These are phyloP conservation scores for Rhinoraja longicauda DNA, from an alignment of 2,797 vertebrate genomes.

Conservation along the genomic window DNA sequence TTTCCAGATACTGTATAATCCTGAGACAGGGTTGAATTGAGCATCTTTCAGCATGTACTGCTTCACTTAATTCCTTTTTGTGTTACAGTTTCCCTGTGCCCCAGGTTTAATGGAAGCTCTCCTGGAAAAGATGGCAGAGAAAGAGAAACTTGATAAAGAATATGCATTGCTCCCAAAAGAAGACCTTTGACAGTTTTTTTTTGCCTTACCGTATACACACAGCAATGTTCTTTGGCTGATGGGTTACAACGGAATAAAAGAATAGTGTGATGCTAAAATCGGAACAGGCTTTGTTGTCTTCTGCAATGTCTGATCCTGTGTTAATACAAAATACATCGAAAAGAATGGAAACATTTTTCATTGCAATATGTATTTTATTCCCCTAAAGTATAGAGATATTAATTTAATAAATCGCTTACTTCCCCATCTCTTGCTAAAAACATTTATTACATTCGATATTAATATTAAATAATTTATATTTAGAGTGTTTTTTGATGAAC, in stretches of 20 bases:
- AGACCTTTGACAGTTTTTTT: conserved; percentile 49
- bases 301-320: conserved; percentile 7
- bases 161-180: conserved; percentile 68
- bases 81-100: conserved; percentile 80
- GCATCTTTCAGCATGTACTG: not conserved
- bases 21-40: conserved; percentile 12
- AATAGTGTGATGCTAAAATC: not conserved
- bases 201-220: not conserved
- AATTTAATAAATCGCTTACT: not conserved
- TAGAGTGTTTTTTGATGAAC: conserved; percentile 8
- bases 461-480: not conserved
- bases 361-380: not conserved
- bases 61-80: conserved; percentile 45
- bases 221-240: conserved; percentile 41
- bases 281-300: not conserved
- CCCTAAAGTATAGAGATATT: not conserved
- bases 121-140: conserved; percentile 84
- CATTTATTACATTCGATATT: not conserved
- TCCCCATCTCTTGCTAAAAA: not conserved
- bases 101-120: conserved; percentile 77
- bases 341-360: conserved; percentile 25
- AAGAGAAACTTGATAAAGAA: conserved; percentile 79
- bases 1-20: not conserved
- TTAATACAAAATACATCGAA: conserved; percentile 30
- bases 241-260: conserved; percentile 12